These are phyloP conservation scores for Orcinus orca DNA, from an alignment of 2,113 vertebrate genomes.

Conservation along the genomic window DNA sequence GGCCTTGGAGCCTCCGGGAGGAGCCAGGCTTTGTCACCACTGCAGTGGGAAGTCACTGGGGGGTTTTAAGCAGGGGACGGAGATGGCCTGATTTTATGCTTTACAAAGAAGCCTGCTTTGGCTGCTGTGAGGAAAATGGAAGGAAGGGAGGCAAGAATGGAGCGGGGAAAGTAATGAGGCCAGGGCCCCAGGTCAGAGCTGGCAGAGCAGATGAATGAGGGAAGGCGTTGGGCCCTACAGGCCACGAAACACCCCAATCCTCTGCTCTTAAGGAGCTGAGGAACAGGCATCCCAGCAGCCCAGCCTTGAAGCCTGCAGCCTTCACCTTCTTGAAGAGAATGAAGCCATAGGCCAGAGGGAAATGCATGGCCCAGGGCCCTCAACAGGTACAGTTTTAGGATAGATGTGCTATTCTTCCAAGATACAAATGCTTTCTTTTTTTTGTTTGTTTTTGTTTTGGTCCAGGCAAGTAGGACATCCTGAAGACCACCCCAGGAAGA, in stretches of 20 bases:
- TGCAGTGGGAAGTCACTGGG: rapidly evolving
- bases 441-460: neutral
- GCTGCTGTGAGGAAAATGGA: neutral
- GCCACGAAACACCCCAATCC: rapidly evolving
- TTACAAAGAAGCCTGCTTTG: neutral
- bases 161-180: neutral
- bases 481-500: neutral
- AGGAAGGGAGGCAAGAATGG: neutral
- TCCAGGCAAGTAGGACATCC: neutral
- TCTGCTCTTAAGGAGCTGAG: neutral
- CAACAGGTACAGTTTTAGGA: neutral
- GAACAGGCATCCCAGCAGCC: neutral
- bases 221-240: too few relatives aligned
- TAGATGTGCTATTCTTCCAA: neutral
- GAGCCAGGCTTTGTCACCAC: too few relatives aligned
- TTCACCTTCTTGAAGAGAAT: neutral
- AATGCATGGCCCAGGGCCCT: neutral
- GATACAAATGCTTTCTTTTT: neutral
- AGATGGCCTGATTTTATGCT: rapidly evolving
- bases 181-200: neutral
- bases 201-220: neutral
- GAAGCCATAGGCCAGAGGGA: neutral
- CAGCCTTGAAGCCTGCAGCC: neutral
- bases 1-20: rapidly evolving
- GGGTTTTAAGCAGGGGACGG: neutral